Evolutionary conservation across 1,140 invertebrate genomes (phyloP).

Genomic region (Adoxophyes honmai): DNA sequence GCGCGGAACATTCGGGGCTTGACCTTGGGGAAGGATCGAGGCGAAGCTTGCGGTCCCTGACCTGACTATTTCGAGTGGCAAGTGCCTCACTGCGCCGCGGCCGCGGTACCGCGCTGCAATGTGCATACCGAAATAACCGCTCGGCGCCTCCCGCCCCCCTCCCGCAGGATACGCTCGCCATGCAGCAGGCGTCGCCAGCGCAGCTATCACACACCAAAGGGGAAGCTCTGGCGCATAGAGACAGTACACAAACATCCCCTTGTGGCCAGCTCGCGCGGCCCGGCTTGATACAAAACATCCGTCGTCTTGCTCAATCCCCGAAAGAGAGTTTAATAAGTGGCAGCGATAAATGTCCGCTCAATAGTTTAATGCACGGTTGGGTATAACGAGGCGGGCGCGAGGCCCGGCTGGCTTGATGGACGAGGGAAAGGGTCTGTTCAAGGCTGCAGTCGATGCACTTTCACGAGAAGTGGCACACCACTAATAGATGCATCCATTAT

Average conservation of each 20-base stretch:
- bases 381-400: constrained; percentile 54
- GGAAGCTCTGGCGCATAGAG: constrained; percentile 34
- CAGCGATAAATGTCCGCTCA: constrained; percentile 54
- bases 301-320: background rate
- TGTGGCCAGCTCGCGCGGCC: constrained; percentile 17
- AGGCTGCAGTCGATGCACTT: constrained; percentile 68
- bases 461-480: constrained; percentile 56
- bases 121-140: constrained; percentile 75
- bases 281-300: constrained; percentile 9
- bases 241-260: constrained; percentile 43
- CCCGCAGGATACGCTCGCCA: constrained; percentile 39
- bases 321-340: constrained; percentile 17
- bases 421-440: constrained; percentile 69
- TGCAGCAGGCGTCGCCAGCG: constrained; percentile 40
- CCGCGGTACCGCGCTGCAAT: constrained; percentile 58
- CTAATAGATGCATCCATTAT: constrained; percentile 57
- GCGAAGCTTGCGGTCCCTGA: constrained; percentile 70
- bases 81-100: constrained; percentile 56
- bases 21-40: constrained; percentile 73
- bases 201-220: constrained; percentile 34
- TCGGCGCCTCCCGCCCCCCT: constrained; percentile 29
- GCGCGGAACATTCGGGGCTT: constrained; percentile 30
- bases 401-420: constrained; percentile 53
- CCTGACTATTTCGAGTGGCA: constrained; percentile 76
- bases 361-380: constrained; percentile 59